phyloP scores from a whole-genome alignment of 2,797 vertebrate species.

The Fundulus diaphanus region DNA sequence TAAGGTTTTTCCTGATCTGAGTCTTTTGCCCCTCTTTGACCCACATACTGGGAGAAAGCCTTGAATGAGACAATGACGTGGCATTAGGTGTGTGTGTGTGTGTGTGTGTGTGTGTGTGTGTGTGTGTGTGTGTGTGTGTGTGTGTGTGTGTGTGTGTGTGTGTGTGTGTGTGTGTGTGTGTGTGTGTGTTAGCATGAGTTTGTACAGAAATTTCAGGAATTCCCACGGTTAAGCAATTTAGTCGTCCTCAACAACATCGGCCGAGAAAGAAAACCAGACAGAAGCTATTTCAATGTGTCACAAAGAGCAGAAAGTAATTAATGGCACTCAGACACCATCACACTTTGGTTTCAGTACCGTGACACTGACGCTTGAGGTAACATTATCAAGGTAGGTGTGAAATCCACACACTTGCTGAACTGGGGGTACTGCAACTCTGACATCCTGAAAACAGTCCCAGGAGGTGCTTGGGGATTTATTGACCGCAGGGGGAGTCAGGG shows the following conservation, averaged over 20 bases:
- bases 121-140: too few relatives aligned
- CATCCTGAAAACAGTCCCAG: conserved; percentile 60
- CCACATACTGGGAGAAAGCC: conserved; percentile 44
- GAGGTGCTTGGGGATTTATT: conserved; percentile 60
- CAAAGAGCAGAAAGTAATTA: not conserved
- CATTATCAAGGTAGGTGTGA: conserved; percentile 21
- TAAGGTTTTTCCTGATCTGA: not conserved
- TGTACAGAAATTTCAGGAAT: conserved; percentile 58
- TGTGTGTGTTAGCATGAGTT: conserved; percentile 18
- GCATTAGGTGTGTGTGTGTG: conserved; percentile 44
- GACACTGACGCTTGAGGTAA: not conserved
- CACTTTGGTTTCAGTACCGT: not conserved
- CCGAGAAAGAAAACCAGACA: not conserved
- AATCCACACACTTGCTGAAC: conserved; percentile 28
- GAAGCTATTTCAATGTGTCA: not conserved
- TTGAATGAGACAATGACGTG: conserved; percentile 41
- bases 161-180: too few relatives aligned
- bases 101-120: too few relatives aligned
- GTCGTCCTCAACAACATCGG: conserved; percentile 43
- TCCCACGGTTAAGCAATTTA: conserved; percentile 34
- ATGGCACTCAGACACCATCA: not conserved
- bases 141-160: too few relatives aligned
- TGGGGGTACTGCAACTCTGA: conserved; percentile 32
- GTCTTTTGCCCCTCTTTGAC: conserved; percentile 49
- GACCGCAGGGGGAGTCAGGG: conserved; percentile 59